Evolutionary conservation across 2,797 vertebrate species (phyloP).

Genomic region (Podarcis siculus): DNA sequence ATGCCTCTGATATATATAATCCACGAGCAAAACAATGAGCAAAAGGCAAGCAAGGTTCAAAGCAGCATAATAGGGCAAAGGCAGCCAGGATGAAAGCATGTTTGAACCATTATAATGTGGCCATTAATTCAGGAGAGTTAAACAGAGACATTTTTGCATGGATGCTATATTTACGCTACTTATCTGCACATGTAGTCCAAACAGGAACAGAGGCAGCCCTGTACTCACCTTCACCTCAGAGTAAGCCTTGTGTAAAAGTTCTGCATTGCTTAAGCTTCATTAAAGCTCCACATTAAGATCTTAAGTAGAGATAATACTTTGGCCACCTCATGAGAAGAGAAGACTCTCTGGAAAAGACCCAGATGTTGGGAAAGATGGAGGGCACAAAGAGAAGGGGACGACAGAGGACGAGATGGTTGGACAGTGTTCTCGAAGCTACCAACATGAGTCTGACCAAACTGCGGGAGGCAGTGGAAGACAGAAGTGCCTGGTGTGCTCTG

Average conservation of each 20-base stretch:
- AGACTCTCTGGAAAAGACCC: no score
- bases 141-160: background rate
- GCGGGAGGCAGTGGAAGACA: no score
- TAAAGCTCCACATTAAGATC: background rate
- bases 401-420: no score
- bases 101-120: background rate
- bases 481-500: no score
- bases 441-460: no score
- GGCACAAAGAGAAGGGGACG: no score
- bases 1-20: background rate
- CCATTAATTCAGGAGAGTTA: background rate
- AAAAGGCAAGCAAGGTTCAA: no score
- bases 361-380: no score
- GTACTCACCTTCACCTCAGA: background rate
- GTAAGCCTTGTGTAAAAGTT: background rate
- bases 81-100: background rate
- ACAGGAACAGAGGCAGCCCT: background rate
- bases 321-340: no score
- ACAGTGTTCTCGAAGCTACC: no score
- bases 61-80: background rate
- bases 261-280: background rate
- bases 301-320: background rate
- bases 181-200: background rate
- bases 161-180: background rate
- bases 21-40: background rate